A percentile compares a stretch with the other conserved stretches of the same genome.
Conservation (phyloP, 2,888 invertebrate genomes). For the Monochamus alternatus region DNA sequence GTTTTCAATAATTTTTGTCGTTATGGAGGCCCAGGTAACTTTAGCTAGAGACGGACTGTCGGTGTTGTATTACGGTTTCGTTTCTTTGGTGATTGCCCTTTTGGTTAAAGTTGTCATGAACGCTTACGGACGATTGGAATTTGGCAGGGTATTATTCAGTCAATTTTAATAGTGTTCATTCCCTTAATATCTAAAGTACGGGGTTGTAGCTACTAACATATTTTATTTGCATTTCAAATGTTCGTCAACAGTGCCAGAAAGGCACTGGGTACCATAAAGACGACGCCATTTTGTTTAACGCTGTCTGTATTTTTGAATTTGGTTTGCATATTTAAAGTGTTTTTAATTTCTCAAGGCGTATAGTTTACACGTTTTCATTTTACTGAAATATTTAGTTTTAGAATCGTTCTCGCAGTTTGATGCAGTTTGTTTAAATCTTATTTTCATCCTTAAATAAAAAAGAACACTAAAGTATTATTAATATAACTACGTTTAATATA, state of each 20-base stretch:
- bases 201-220: constrained; percentile 41
- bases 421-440: no score
- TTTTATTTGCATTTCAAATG: background rate
- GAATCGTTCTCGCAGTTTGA: no score
- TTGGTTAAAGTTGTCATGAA: constrained; percentile 67
- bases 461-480: no score
- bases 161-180: constrained; percentile 42
- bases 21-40: constrained; percentile 69
- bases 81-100: constrained; percentile 66
- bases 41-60: constrained; percentile 63
- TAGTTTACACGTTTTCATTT: no score
- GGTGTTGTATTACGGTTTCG: constrained; percentile 65
- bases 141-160: constrained; percentile 61
- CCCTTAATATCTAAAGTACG: constrained; percentile 22
- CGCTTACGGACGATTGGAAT: constrained; percentile 62
- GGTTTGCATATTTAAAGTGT: no score
- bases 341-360: no score
- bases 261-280: no score
- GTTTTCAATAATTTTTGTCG: constrained; percentile 17
- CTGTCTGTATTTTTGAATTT: no score
- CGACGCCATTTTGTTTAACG: no score
- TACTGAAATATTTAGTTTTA: no score
- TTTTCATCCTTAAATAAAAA: no score
- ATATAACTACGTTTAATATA: no score
- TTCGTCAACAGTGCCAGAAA: background rate